A percentile compares a stretch with the other conserved stretches of the same genome.
These are phyloP conservation scores for Drosophila affinis DNA, from an alignment of 2,888 invertebrate genomes.

Conservation along the genomic window DNA sequence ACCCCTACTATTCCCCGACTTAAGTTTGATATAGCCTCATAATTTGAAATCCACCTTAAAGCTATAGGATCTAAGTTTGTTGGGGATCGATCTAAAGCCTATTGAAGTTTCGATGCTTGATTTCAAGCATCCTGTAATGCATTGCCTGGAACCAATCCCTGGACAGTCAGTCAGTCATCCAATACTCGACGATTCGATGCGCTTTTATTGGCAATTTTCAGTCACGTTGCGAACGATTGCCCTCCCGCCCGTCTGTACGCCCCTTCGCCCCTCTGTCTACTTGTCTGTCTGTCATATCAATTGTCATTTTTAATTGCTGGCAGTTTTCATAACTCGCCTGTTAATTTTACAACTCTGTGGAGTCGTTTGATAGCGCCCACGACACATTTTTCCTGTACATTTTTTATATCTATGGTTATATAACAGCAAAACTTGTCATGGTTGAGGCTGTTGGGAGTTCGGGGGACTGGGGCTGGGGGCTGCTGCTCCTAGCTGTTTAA, in stretches of 20 bases:
- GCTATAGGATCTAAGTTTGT: not conserved
- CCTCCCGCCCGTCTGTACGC: not conserved
- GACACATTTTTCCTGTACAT: slow-evolving; percentile 36
- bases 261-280: no score
- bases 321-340: slow-evolving; percentile 74
- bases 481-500: slow-evolving; percentile 54
- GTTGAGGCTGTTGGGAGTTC: not conserved
- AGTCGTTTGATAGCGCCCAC: slow-evolving; percentile 58
- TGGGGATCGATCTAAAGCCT: no score
- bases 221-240: not conserved
- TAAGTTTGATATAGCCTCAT: no score
- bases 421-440: slow-evolving; percentile 29
- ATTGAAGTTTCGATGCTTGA: not conserved
- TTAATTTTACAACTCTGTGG: slow-evolving; percentile 49
- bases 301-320: slow-evolving; percentile 77
- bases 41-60: no score
- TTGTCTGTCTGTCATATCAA: slow-evolving; percentile 55
- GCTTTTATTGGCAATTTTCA: not conserved
- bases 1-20: no score
- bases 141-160: not conserved
- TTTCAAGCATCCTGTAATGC: not conserved
- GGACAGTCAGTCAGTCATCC: not conserved
- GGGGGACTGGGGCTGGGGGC: not conserved
- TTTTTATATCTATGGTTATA: slow-evolving; percentile 49
- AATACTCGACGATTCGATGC: not conserved